Evolutionary conservation across 2,888 invertebrate genomes (phyloP).

Genomic region (Ceramica pisi): DNA sequence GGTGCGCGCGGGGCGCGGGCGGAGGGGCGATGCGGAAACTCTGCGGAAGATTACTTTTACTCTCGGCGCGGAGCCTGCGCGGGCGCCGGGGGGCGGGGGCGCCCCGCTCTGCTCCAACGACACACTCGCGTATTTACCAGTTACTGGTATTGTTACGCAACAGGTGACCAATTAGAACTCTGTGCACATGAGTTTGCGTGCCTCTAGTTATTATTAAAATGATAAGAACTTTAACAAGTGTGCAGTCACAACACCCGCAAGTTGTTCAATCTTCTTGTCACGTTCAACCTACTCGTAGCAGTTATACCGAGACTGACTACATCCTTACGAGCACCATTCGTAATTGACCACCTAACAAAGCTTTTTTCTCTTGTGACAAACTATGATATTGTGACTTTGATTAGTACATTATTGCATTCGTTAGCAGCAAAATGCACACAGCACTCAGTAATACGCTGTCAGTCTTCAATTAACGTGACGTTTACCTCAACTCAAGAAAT

Average conservation of each 20-base stretch:
- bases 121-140: conserved; percentile 40
- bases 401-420: background rate
- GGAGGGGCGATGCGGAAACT: conserved; percentile 77
- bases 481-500: background rate
- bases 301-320: conserved; percentile 1
- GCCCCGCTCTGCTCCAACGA: conserved; percentile 6
- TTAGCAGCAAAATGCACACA: background rate
- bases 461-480: background rate
- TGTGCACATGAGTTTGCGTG: conserved; percentile 28
- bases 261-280: background rate
- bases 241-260: conserved; percentile 4
- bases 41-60: conserved; percentile 87
- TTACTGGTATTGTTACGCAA: conserved; percentile 43
- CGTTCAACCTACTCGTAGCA: background rate
- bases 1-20: conserved; percentile 36
- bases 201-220: conserved; percentile 26
- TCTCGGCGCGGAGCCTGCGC: conserved; percentile 75
- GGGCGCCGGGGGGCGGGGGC: background rate
- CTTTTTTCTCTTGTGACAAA: background rate
- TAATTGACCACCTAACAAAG: conserved; percentile 1
- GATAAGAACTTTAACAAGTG: conserved; percentile 3
- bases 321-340: conserved; percentile 18
- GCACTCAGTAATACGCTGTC: background rate
- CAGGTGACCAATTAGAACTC: conserved; percentile 47
- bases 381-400: conserved; percentile 5